phyloP scores from a whole-genome alignment of 2,888 invertebrate species.

The Campoplex capitator region DNA sequence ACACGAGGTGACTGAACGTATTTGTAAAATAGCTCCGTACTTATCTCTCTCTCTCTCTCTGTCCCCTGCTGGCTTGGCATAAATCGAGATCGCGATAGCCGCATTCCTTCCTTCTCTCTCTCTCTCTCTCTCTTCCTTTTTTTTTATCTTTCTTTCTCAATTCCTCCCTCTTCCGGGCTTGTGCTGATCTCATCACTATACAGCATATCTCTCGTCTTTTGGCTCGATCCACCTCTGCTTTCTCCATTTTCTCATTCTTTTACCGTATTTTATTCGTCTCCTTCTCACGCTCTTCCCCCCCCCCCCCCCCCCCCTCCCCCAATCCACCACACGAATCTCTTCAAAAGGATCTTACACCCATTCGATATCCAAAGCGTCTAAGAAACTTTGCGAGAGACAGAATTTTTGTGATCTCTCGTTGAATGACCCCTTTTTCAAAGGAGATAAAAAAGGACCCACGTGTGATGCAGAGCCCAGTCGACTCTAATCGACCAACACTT shows the following conservation, averaged over 20 bases:
- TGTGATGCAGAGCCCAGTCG: background rate
- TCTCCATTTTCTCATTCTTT: constrained; percentile 37
- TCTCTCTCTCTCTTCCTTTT: constrained; percentile 33
- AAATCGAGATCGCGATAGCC: constrained; percentile 60
- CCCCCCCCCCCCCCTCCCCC: background rate
- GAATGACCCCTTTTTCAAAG: background rate
- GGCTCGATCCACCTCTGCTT: constrained; percentile 47
- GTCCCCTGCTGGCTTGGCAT: constrained; percentile 63
- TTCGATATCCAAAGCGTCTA: constrained; percentile 7
- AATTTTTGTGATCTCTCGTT: background rate
- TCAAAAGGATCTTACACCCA: constrained; percentile 1
- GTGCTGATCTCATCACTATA: constrained; percentile 46
- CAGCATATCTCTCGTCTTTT: constrained; percentile 43
- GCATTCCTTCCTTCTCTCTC: constrained; percentile 24
- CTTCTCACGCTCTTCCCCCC: constrained; percentile 14
- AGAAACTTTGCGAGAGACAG: background rate
- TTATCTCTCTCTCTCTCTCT: constrained; percentile 41
- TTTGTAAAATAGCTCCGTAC: constrained; percentile 64
- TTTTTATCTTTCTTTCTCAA: constrained; percentile 25
- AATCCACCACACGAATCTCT: too few relatives aligned
- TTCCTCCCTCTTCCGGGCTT: constrained; percentile 6
- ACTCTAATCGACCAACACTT: background rate
- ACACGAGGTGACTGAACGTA: constrained; percentile 50
- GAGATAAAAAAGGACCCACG: background rate
- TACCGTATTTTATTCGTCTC: constrained; percentile 13